Evolutionary conservation across 2,797 vertebrate species (phyloP).

Genomic region (Capromys pilorides): DNA sequence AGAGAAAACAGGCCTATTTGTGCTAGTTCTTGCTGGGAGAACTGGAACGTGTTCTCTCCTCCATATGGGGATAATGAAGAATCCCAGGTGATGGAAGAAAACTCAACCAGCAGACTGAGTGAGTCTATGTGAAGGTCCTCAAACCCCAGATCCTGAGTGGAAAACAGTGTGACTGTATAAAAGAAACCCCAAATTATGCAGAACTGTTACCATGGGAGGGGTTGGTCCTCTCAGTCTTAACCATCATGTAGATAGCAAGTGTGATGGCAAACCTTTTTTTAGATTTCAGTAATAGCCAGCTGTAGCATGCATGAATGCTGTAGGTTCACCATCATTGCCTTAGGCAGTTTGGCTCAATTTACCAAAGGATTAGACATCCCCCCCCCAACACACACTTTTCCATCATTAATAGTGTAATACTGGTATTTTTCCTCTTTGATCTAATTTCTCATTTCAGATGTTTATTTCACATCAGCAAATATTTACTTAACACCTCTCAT

Average conservation of each 20-base stretch:
- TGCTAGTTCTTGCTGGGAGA: background rate
- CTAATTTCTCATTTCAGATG: slow-evolving; percentile 23
- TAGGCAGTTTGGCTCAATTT: background rate
- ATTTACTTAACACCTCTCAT: background rate
- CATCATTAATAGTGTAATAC: background rate
- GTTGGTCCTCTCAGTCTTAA: background rate
- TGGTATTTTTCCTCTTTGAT: slow-evolving; percentile 18
- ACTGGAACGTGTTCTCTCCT: background rate
- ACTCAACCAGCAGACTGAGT: background rate
- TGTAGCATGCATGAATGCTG: background rate
- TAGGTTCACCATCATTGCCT: background rate
- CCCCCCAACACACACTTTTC: background rate
- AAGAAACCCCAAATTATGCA: background rate
- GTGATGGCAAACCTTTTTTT: background rate
- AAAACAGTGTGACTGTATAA: background rate
- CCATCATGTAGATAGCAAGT: background rate
- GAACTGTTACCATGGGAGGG: background rate
- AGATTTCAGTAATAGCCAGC: background rate
- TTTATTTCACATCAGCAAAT: slow-evolving; percentile 13
- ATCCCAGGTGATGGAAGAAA: background rate
- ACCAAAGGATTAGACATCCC: background rate
- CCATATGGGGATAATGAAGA: background rate
- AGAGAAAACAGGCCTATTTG: background rate
- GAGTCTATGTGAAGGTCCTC: background rate
- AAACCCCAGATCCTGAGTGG: background rate